phyloP scores from a whole-genome alignment of 2,113 vertebrate genomes.

The Chiloscyllium plagiosum region DNA sequence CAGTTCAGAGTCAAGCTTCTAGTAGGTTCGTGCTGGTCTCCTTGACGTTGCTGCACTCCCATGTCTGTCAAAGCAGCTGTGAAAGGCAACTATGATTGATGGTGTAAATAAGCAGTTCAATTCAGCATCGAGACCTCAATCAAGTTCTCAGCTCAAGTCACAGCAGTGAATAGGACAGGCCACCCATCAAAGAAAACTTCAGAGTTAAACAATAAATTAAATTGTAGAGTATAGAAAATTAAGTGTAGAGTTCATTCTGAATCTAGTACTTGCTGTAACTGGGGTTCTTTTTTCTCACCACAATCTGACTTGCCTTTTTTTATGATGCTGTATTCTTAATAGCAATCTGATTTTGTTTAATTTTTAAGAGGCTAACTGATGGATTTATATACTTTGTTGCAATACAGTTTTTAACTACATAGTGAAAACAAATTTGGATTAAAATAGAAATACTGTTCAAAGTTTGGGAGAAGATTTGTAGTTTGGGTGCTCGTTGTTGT shows the following conservation, averaged over 20 bases:
- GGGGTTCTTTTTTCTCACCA: not conserved
- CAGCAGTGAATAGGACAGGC: not conserved
- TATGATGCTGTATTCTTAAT: not conserved
- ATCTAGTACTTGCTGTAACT: not conserved
- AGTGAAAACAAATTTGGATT: not conserved
- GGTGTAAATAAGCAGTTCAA: slow-evolving; percentile 22
- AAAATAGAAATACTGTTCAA: not conserved
- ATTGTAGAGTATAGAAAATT: not conserved
- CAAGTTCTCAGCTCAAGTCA: not conserved
- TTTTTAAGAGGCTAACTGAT: not conserved
- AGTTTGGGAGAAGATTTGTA: too few species aligned
- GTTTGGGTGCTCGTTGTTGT: too few species aligned
- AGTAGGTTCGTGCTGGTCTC: not conserved
- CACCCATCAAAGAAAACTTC: slow-evolving; percentile 19
- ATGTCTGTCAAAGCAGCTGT: not conserved
- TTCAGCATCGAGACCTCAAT: slow-evolving; percentile 24
- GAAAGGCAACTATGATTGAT: slow-evolving; percentile 6
- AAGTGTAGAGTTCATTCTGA: not conserved
- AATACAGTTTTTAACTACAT: not conserved
- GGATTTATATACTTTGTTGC: not conserved
- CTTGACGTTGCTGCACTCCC: not conserved
- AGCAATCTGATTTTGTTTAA: not conserved
- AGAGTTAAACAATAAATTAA: slow-evolving; percentile 2
- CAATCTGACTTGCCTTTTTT: not conserved
- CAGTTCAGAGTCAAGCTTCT: not conserved